Evolutionary conservation across 2,888 invertebrate species (phyloP).

Genomic region (Carpatolechia fugitivella): DNA sequence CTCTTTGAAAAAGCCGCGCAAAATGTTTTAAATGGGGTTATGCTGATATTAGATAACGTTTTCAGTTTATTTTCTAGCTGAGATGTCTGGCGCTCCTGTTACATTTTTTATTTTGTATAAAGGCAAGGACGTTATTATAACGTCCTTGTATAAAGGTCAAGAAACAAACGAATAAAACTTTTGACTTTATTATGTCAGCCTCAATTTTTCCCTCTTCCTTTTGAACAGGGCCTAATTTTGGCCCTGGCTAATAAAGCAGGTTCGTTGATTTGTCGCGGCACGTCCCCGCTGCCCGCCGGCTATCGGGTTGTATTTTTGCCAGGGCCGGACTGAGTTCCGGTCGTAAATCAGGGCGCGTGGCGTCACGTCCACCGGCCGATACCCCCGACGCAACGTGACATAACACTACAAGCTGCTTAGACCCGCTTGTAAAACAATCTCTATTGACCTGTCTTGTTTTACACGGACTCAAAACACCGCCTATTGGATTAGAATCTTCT

Average conservation of each 20-base stretch:
- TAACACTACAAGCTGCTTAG: not conserved
- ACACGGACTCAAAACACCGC: too few species aligned
- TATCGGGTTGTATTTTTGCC: not conserved
- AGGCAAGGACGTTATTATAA: too few species aligned
- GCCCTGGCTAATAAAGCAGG: not conserved
- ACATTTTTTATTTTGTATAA: too few species aligned
- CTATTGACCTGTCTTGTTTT: not conserved
- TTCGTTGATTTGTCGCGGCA: not conserved
- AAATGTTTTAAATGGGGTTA: not conserved
- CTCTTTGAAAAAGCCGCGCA: not conserved
- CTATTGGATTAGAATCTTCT: too few species aligned
- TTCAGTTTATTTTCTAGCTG: not conserved
- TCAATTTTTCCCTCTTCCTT: too few species aligned
- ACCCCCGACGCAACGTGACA: not conserved
- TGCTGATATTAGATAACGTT: not conserved
- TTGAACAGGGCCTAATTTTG: not conserved
- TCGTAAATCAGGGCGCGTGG: not conserved
- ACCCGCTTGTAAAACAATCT: not conserved
- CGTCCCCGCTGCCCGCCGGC: not conserved
- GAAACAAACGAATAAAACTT: too few species aligned
- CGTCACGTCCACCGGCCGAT: not conserved
- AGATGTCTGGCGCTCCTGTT: too few species aligned
- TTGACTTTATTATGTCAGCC: too few species aligned
- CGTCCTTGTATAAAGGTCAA: too few species aligned
- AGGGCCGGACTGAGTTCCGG: slow-evolving; percentile 1